Evolutionary conservation across 2,888 invertebrate species (phyloP).

Genomic region (Heteropelma amictum): DNA sequence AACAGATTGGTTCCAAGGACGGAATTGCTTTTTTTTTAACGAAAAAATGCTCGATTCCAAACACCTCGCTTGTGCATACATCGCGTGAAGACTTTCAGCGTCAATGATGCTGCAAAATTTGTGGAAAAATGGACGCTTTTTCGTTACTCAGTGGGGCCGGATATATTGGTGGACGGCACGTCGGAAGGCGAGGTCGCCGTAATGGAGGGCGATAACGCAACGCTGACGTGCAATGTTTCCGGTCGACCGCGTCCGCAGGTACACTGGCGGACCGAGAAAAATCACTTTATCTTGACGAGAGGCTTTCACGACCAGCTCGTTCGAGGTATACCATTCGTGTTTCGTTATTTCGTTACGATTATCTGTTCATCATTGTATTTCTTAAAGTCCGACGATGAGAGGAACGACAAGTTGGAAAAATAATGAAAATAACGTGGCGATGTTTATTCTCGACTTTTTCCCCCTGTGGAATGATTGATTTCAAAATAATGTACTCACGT

Average conservation of each 20-base stretch:
- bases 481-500: too few species aligned
- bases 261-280: constrained; percentile 76
- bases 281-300: constrained; percentile 68
- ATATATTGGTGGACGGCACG: constrained; percentile 87
- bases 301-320: constrained; percentile 67
- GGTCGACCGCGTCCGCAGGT: constrained; percentile 86
- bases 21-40: neutral
- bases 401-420: too few species aligned
- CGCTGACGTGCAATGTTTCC: constrained; percentile 85
- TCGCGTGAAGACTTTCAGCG: too few species aligned
- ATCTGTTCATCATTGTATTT: too few species aligned
- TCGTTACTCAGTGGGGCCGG: constrained; percentile 84
- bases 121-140: constrained; percentile 2
- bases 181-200: constrained; percentile 86
- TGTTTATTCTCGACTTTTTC: too few species aligned
- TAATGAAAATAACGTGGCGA: too few species aligned
- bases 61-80: neutral
- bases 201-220: constrained; percentile 86
- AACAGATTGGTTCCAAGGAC: too few species aligned
- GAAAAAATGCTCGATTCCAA: neutral
- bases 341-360: constrained; percentile 1
- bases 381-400: too few species aligned
- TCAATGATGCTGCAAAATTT: constrained; percentile 5
- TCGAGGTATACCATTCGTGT: constrained; percentile 58
- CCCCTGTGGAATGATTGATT: too few species aligned